Base-by-base conservation (phyloP, 2,888 invertebrate genomes). In the Horisme vitalbata region DNA sequence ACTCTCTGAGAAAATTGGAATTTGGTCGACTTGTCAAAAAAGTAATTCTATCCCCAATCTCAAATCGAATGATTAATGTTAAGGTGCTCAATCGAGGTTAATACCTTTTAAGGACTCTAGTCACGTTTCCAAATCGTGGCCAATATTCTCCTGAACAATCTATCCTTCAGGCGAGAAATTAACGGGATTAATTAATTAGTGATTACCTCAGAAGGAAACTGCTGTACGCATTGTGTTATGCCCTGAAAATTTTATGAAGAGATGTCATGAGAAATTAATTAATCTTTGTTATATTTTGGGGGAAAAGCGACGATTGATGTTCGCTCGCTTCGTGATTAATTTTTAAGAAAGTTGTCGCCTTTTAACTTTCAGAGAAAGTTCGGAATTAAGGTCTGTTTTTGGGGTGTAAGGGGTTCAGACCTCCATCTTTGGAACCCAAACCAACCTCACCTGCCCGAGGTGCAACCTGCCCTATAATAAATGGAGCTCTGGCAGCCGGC, bases 151-250 rank as follows among this genome's bases (percentile, higher is more conserved):
- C 26, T 12, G 32, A 41, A 26, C 30, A 48, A 44, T 48, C 39
- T 37, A 31, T 43, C 45, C 32, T 44, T 23, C 18, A 32, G 14
- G 27, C 30, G 23, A 49, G 44, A 49, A 49, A 49, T 50, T 41
- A 41, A 15, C 34, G 21, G 26, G 33, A 45, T 33, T 33, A 37
- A 51, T 34, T 37, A 37, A 51, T 38, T 26, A 35, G 15, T 14
- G 30, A 23, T 23, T 27, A 27, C 10, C 14, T 8, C 6, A 18
- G 18, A 5, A 4, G n/a, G 1, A 18, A 18, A 5, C 24, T 1
- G 24, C 7, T 7, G 24, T 30, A 41, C 35, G n/a, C 41, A 18
- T 6, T 18, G 18, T 20, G 27, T 23, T 21, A 18, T 9, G 10
- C 9, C 13, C 3, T n/a, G n/a, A 23, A 28, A 28, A 8, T 13